A percentile compares a stretch with the other conserved stretches of the same genome.
phyloP scores from a whole-genome alignment of 2,888 invertebrate species.

The Polydrusus tereticollis region DNA sequence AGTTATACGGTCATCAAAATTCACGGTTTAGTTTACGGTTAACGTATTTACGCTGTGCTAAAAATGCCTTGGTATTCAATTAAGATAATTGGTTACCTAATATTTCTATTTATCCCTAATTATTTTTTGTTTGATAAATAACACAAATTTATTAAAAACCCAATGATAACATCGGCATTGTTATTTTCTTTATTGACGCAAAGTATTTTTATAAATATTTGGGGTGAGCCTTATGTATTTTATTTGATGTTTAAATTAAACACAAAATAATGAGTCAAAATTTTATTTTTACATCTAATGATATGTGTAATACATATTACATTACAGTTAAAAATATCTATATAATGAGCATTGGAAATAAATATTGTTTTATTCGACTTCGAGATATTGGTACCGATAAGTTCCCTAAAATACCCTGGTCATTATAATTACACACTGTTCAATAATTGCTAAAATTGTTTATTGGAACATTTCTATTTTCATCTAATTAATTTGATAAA shows the following conservation, averaged over 20 bases:
- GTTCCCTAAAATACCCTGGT: slow-evolving; percentile 7
- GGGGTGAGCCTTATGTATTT: no score
- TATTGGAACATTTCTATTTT: slow-evolving; percentile 1
- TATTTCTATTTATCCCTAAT: slow-evolving; percentile 29
- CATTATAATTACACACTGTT: not conserved
- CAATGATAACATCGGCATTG: no score
- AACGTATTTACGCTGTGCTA: not conserved
- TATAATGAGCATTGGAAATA: not conserved
- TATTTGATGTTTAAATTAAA: no score
- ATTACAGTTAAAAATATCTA: not conserved
- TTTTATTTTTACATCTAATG: not conserved
- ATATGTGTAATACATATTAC: not conserved
- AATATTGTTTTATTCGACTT: not conserved
- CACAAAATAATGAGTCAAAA: not conserved
- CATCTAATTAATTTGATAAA: not conserved
- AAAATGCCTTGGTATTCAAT: no score
- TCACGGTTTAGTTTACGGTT: not conserved
- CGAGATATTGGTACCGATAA: not conserved
- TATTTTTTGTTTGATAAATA: slow-evolving; percentile 34
- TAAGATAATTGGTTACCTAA: slow-evolving; percentile 8
- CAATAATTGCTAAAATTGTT: not conserved
- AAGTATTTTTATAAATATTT: no score
- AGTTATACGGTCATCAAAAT: no score
- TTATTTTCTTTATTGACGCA: no score
- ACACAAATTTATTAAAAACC: not conserved